Evolutionary conservation across 2,113 vertebrate species (phyloP), one percentile per base, ranked within the genome.

Genomic region (Nycticebus coucang): DNA sequence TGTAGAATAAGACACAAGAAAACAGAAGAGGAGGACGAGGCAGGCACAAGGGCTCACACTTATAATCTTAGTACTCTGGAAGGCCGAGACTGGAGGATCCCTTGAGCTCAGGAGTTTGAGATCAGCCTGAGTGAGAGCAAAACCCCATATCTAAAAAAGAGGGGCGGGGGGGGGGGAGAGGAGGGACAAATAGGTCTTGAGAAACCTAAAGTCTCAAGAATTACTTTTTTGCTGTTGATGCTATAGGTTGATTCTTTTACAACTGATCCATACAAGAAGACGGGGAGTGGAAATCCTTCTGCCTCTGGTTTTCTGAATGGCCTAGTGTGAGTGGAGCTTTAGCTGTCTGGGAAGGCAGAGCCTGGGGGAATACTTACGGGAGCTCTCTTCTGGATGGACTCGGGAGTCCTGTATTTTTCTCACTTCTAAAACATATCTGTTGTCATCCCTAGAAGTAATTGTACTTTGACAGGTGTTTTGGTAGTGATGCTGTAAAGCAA

Each of bases 151-250:
- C 45, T 50, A 26, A 24, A 60, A 78, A 74, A 2, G n/a, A 69
- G 12, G 15, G 11, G 18, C 59, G 55, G 71, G 18, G 41, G 41
- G 41, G 5, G 41, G 41, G 3, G n/a, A 71, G 12, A 24, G 15
- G 19, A 57, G 37, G 72, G n/a, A 64, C 33, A 85, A 68, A 41
- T 80, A 60, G 7, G 28, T 93, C 28, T 79, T 30, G 21, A 72
- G 84, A 74, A 62, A 88, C 75, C 26, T 37, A 68, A 91, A 95
- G 55, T 30, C 59, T 74, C 59, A 18, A 68, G 53, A 8, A 68
- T 93, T n/a, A 64, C 59, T 82, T 79, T 91, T 79, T 60, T 80
- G 28, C 69, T 82, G 95, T 81, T 85, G 85, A 55, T 55, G 24
- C 18, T 62, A 18, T 24, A 53, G 69, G 64, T 37, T 64, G 30